phyloP scores from a whole-genome alignment of 2,113 vertebrate species.

The Halichoeres trimaculatus region DNA sequence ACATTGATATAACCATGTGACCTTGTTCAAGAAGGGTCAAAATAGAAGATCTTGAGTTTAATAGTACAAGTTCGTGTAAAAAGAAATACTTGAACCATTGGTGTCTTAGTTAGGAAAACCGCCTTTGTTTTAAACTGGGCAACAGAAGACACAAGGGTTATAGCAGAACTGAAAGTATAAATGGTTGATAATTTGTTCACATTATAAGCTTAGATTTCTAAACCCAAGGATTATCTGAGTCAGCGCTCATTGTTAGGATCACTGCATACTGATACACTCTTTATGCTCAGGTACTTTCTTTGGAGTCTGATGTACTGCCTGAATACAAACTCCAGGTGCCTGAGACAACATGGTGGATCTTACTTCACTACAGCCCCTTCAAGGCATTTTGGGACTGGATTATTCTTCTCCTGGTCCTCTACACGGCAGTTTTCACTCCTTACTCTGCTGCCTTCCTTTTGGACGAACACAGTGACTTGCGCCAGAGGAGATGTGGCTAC shows the following conservation, averaged over 20 bases:
- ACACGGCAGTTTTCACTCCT: slow-evolving; percentile 94
- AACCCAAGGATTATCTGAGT: slow-evolving; percentile 1
- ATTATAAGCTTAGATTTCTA: too few species aligned
- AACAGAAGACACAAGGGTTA: slow-evolving; percentile 16
- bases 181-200: too few species aligned
- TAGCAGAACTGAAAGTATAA: slow-evolving; percentile 37
- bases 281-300: slow-evolving; percentile 88
- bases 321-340: slow-evolving; percentile 93
- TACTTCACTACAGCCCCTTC: slow-evolving; percentile 97
- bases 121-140: neutral
- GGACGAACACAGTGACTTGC: slow-evolving; percentile 88
- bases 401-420: slow-evolving; percentile 95
- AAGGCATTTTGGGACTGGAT: slow-evolving; percentile 99
- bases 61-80: too few species aligned
- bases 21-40: too few species aligned
- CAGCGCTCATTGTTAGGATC: neutral
- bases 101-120: too few species aligned
- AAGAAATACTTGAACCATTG: too few species aligned
- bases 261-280: slow-evolving; percentile 19
- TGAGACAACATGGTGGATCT: slow-evolving; percentile 90
- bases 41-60: too few species aligned
- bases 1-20: too few species aligned
- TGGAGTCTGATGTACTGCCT: slow-evolving; percentile 92
- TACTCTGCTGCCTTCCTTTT: slow-evolving; percentile 95
- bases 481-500: slow-evolving; percentile 87